Evolutionary conservation across 35 echinoderm and acorn worm genomes (phyloP).

Genomic region (Holothuria glaberrima): DNA sequence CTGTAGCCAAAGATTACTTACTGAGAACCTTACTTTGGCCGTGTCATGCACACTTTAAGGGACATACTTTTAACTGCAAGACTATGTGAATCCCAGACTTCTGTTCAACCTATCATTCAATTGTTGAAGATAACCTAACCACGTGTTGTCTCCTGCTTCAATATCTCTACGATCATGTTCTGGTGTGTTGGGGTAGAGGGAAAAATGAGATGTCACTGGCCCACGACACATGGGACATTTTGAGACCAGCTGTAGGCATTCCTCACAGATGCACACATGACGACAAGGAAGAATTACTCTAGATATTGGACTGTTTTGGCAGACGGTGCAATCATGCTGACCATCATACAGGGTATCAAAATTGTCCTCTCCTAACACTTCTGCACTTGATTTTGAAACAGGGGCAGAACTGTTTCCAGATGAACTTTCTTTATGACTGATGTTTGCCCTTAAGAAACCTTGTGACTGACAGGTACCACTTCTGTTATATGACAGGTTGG

Average conservation of each 20-base stretch:
- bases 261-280: constrained; percentile 76
- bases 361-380: neutral
- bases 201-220: constrained; percentile 63
- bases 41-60: too few species aligned
- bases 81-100: constrained; percentile 13
- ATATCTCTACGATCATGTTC: neutral
- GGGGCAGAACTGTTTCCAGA: neutral
- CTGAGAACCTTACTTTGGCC: too few species aligned
- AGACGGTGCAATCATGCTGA: constrained; percentile 69
- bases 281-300: constrained; percentile 75
- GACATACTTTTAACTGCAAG: too few species aligned
- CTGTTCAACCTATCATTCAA: constrained; percentile 21
- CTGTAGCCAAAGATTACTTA: too few species aligned
- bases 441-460: too few species aligned
- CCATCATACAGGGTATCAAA: neutral
- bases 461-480: too few species aligned
- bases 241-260: constrained; percentile 59
- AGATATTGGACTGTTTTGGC: constrained; percentile 70
- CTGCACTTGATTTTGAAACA: neutral
- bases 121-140: neutral
- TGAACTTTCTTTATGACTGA: neutral
- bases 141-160: neutral
- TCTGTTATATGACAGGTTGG: too few species aligned
- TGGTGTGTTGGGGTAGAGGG: neutral
- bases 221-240: constrained; percentile 84